phyloP scores from a whole-genome alignment of 2,888 invertebrate species.

The Tuta absoluta region DNA sequence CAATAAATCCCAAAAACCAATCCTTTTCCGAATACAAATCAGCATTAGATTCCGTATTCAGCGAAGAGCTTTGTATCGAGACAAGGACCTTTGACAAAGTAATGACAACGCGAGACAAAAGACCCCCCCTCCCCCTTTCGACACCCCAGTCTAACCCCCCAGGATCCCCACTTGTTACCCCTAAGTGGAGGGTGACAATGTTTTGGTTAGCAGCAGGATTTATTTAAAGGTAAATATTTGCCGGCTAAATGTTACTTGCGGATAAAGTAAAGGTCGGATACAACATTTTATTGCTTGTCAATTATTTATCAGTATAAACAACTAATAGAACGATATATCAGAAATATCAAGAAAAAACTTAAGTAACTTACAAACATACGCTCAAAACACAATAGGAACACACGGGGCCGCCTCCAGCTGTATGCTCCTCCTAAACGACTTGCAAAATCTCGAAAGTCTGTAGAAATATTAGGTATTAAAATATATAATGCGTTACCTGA shows the following conservation, averaged over 20 bases:
- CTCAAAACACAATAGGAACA: too few relatives aligned
- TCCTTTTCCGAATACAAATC: background rate
- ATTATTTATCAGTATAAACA: background rate
- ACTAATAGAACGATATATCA: too few relatives aligned
- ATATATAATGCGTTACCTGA: too few relatives aligned
- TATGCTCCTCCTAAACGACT: too few relatives aligned
- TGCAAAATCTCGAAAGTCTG: too few relatives aligned
- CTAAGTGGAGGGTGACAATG: constrained; percentile 47
- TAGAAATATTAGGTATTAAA: too few relatives aligned
- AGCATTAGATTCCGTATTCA: constrained; percentile 13
- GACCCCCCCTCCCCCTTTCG: constrained; percentile 36
- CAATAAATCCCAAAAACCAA: background rate
- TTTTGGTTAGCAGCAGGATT: constrained; percentile 33
- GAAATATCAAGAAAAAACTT: too few relatives aligned
- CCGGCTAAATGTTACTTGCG: background rate
- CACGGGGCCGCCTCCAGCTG: too few relatives aligned
- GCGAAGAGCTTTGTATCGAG: constrained; percentile 19
- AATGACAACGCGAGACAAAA: constrained; percentile 74
- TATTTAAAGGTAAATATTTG: background rate
- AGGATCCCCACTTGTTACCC: constrained; percentile 32
- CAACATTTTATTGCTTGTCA: background rate
- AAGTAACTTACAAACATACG: too few relatives aligned
- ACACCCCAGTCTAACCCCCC: constrained; percentile 39
- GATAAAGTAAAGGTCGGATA: background rate
- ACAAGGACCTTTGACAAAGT: constrained; percentile 76